phyloP scores from a whole-genome alignment of 2,888 invertebrate genomes.

The Trichacis sp. region DNA sequence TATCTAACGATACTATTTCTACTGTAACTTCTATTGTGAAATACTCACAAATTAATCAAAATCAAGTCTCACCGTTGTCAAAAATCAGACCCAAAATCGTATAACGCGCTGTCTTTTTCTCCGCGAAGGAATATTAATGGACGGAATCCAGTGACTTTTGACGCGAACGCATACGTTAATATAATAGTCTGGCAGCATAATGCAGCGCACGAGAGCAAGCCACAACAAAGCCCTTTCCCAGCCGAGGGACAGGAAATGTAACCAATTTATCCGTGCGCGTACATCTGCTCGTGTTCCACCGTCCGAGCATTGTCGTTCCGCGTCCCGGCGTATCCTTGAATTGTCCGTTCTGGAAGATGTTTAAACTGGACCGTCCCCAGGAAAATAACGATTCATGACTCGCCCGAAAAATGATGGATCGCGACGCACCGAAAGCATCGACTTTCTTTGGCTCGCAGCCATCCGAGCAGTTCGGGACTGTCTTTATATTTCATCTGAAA shows the following conservation, averaged over 20 bases:
- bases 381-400: slow-evolving; percentile 27
- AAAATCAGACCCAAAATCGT: too few species aligned
- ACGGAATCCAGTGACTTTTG: slow-evolving; percentile 21
- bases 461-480: slow-evolving; percentile 20
- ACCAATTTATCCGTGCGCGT: slow-evolving; percentile 43
- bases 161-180: slow-evolving; percentile 39
- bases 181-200: slow-evolving; percentile 43
- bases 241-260: slow-evolving; percentile 43
- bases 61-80: too few species aligned
- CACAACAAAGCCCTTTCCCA: slow-evolving; percentile 42
- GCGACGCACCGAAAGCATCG: neutral
- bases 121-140: neutral
- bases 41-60: too few species aligned
- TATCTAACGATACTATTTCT: too few species aligned
- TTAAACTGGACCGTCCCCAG: slow-evolving; percentile 26
- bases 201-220: slow-evolving; percentile 39
- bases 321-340: slow-evolving; percentile 28
- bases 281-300: slow-evolving; percentile 40
- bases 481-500: slow-evolving; percentile 19
- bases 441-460: slow-evolving; percentile 23
- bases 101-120: too few species aligned
- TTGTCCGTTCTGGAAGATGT: slow-evolving; percentile 26
- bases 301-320: slow-evolving; percentile 41
- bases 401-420: slow-evolving; percentile 33
- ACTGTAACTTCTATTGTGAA: too few species aligned